Evolutionary conservation across 2,888 invertebrate genomes (phyloP).

Genomic region (Erpobdella octoculata): DNA sequence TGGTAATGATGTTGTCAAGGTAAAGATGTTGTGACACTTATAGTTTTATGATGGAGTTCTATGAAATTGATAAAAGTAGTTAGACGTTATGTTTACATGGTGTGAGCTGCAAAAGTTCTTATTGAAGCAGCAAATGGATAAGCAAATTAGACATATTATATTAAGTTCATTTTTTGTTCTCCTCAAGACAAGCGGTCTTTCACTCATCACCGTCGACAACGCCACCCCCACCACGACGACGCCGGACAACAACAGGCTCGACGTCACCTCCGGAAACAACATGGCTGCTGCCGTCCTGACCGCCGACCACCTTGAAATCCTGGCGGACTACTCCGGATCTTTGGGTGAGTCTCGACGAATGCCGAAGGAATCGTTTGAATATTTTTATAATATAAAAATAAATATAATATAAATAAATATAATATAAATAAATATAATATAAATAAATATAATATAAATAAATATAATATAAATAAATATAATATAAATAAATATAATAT

Average conservation of each 20-base stretch:
- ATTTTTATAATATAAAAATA: background rate
- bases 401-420: no score
- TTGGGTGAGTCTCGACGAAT: conserved; percentile 15
- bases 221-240: background rate
- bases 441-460: no score
- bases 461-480: no score
- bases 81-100: no score
- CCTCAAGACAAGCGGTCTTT: conserved; percentile 12
- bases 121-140: no score
- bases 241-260: background rate
- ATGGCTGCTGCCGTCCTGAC: background rate
- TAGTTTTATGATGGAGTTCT: no score
- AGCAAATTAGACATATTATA: background rate
- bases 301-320: conserved; percentile 8
- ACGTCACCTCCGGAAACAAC: background rate
- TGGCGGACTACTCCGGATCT: conserved; percentile 26
- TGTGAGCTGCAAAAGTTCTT: no score
- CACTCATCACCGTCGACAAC: background rate
- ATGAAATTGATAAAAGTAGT: no score
- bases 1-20: no score
- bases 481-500: no score
- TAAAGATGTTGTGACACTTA: no score
- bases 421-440: no score
- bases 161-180: background rate
- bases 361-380: background rate